These are phyloP conservation scores for Motacilla tschutschensis DNA, from an alignment of 2,113 vertebrate genomes.

Conservation along the genomic window DNA sequence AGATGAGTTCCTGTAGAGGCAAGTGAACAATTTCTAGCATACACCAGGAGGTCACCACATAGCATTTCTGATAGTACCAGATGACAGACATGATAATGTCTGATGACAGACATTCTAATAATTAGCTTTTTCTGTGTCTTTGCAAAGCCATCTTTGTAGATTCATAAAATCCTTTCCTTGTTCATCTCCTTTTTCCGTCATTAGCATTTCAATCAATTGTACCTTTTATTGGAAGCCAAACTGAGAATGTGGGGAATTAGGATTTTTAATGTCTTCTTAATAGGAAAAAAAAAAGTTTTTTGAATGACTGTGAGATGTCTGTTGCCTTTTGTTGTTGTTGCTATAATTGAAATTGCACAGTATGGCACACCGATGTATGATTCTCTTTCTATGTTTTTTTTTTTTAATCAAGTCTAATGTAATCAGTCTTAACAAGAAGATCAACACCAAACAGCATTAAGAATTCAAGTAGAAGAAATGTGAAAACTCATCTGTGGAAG, in stretches of 20 bases:
- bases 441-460: not conserved
- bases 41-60: constrained; percentile 2
- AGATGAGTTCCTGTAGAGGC: not conserved
- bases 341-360: not conserved
- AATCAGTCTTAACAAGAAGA: not conserved
- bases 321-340: constrained; percentile 8
- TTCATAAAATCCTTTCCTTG: not conserved
- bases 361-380: not conserved
- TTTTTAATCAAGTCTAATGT: not conserved
- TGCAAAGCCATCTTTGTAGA: not conserved
- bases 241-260: not conserved
- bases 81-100: not conserved
- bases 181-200: not conserved
- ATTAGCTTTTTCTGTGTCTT: constrained; percentile 10
- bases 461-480: not conserved
- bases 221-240: constrained; percentile 9
- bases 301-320: not conserved
- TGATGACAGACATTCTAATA: constrained; percentile 24
- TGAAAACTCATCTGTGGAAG: not conserved
- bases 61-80: constrained; percentile 1
- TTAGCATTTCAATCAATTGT: constrained; percentile 43
- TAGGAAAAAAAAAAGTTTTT: not conserved
- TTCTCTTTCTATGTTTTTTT: not conserved
- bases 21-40: not conserved
- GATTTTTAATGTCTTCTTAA: constrained; percentile 18